phyloP scores from a whole-genome alignment of 2,113 vertebrate species.

The Alaudala cheleensis region DNA sequence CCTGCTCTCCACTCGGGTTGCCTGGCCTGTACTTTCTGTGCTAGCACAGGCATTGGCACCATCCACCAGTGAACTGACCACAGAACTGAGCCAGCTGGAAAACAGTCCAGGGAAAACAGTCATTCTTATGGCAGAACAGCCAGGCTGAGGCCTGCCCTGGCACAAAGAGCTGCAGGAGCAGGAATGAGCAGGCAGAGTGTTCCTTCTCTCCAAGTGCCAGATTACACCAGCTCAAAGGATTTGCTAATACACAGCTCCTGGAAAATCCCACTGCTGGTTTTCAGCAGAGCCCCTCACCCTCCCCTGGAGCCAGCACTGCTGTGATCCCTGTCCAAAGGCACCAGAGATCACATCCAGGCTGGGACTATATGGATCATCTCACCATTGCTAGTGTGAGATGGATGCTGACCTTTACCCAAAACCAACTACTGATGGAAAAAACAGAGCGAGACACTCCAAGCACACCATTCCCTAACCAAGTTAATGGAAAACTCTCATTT shows the following conservation, averaged over 20 bases:
- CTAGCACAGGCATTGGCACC: neutral
- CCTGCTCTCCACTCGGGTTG: rapidly evolving
- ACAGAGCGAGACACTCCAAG: neutral
- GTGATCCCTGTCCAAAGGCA: neutral
- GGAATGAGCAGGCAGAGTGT: neutral
- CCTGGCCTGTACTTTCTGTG: neutral
- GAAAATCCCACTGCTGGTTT: neutral
- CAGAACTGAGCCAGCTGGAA: neutral
- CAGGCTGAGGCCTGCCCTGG: neutral
- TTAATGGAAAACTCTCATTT: neutral
- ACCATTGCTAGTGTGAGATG: neutral
- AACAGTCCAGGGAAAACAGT: neutral
- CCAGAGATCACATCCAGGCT: neutral
- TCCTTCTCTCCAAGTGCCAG: neutral
- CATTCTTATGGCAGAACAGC: neutral
- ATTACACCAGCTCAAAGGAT: neutral
- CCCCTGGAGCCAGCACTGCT: rapidly evolving
- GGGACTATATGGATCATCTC: neutral
- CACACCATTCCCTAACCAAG: neutral
- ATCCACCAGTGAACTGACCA: neutral
- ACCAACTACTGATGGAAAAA: neutral
- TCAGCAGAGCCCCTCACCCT: neutral
- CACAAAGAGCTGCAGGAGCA: neutral
- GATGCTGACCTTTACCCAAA: neutral
- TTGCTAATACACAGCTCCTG: neutral